These are phyloP conservation scores for Hartigia nigra DNA, from an alignment of 2,888 invertebrate genomes.

Conservation along the genomic window DNA sequence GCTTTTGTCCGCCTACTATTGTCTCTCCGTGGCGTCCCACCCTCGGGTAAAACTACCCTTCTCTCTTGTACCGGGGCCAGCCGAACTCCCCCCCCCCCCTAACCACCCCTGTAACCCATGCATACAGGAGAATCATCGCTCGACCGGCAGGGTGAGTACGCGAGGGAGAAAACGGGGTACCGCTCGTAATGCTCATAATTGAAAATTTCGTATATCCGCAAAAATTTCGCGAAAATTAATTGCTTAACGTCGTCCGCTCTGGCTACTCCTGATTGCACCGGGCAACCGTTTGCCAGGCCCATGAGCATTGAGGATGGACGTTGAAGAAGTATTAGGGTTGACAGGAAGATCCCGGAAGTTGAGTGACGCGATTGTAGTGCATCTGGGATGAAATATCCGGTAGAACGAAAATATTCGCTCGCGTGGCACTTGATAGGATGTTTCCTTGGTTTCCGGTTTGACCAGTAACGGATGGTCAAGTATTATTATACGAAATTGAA, in stretches of 20 bases:
- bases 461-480: not conserved
- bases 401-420: too few relatives aligned
- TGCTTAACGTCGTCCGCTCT: conserved; percentile 1
- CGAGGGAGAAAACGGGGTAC: conserved; percentile 10
- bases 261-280: not conserved
- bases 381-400: too few relatives aligned
- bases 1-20: conserved; percentile 64
- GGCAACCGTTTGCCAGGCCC: not conserved
- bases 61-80: not conserved
- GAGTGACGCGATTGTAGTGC: not conserved
- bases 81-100: not conserved
- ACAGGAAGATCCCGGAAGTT: not conserved
- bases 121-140: conserved; percentile 5
- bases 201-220: conserved; percentile 37
- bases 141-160: conserved; percentile 9
- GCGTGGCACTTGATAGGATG: not conserved
- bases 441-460: not conserved
- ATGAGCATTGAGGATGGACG: not conserved
- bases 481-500: not conserved
- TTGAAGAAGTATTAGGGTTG: not conserved
- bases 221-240: conserved; percentile 15
- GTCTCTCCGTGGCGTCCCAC: conserved; percentile 53
- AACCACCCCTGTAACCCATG: not conserved
- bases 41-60: conserved; percentile 5
- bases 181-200: conserved; percentile 43